Base-by-base conservation (phyloP, 2,888 invertebrate species). In the Drosophila tanythrix region DNA sequence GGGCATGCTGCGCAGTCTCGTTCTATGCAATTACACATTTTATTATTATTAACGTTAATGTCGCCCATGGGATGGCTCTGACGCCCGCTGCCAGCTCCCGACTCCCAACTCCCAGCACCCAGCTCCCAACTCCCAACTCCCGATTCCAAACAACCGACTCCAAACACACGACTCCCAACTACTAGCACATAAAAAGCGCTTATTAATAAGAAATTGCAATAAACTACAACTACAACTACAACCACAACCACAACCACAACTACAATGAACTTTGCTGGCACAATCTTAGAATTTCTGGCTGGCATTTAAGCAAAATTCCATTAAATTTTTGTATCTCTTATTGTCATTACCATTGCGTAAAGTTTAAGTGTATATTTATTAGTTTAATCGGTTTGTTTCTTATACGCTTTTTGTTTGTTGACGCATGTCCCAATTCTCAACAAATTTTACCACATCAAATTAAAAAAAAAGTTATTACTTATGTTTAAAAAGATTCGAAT, bases 41-140 rank as follows among this genome's bases (percentile, higher is more conserved):
- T 83, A 83, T 85, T 83, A 85, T 85, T 88, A 83, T 88, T 83
- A 85, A 83, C 83, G 88, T 82, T 88, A 85, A 88, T 82, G 88
- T 87, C 88, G 82, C 88, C 85, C 79, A 66, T 80, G 88, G 88
- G 88, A 85, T 56, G 78, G 64, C 73, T 72, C 78, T 70, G 83
- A 77, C 81, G 66, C 86, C 62, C 48, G 76, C 70, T 60, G 71
- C 61, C 71, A 53, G 51, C 66, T 40, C 40, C 59, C 55, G 67
- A 43, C 61, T 58, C 61, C 61, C 64, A 48, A 2, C 33, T 29
- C 21, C 38, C 21, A 11, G 21, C 64, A 31, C 36, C 40, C 51
- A 4, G 13, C 63, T n/a, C 1, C 35, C 25, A n/a, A 31, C 57
- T 48, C 25, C 38, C 57, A n/a, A 52, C 57, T 65, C 33, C 18